Evolutionary conservation across 2,113 vertebrate genomes (phyloP).

Genomic region (Donacobius atricapilla): DNA sequence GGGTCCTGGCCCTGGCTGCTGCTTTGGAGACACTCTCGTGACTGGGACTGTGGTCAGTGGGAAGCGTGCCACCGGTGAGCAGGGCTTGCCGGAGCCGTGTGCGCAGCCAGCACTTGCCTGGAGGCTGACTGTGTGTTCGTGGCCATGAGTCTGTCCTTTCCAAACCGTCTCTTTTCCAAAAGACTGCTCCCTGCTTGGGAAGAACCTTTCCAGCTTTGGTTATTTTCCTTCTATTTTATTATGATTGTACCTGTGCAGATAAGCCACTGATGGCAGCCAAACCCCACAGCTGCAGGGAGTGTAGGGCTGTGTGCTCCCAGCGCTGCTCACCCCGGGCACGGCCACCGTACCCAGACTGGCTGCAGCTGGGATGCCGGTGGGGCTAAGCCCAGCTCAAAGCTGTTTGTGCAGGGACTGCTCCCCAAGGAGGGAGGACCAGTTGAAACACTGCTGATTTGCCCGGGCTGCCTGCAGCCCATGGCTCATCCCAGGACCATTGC

Average conservation of each 20-base stretch:
- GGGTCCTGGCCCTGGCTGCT: not conserved
- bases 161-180: not conserved
- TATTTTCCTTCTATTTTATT: not conserved
- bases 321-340: rapidly evolving
- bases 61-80: rapidly evolving
- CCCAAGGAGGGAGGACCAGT: too few relatives aligned
- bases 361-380: rapidly evolving
- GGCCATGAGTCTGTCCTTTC: not conserved
- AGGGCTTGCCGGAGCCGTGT: rapidly evolving
- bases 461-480: not conserved
- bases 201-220: not conserved
- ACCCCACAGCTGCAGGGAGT: rapidly evolving
- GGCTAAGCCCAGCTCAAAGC: not conserved
- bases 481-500: not conserved
- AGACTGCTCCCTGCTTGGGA: not conserved
- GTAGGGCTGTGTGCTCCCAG: not conserved
- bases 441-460: not conserved
- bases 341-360: not conserved
- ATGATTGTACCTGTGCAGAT: not conserved
- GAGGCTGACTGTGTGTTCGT: rapidly evolving
- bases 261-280: rapidly evolving
- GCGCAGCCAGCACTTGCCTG: rapidly evolving
- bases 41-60: rapidly evolving
- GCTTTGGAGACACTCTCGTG: rapidly evolving
- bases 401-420: not conserved